phyloP scores from a whole-genome alignment of 2,888 invertebrate genomes.

The Kryphioiulus occultus region DNA sequence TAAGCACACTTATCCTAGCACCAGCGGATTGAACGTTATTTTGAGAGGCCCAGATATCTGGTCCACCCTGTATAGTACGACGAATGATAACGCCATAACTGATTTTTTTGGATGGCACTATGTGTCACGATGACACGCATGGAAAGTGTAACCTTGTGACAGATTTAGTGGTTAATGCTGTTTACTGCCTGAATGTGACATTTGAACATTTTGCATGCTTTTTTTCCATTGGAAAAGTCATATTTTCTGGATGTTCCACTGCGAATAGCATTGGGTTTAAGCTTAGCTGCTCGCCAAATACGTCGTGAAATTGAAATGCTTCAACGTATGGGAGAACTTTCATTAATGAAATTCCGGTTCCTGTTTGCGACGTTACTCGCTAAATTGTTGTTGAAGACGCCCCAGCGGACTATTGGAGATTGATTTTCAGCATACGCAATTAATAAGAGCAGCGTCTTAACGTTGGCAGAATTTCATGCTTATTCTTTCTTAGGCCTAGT shows the following conservation, averaged over 20 bases:
- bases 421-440: not conserved
- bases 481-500: not conserved
- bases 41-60: no score
- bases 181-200: not conserved
- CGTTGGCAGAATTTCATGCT: not conserved
- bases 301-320: not conserved
- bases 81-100: not conserved
- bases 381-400: not conserved
- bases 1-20: no score
- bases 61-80: not conserved
- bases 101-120: not conserved
- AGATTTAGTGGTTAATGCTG: conserved; percentile 2
- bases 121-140: not conserved
- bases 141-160: not conserved
- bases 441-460: not conserved
- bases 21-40: no score
- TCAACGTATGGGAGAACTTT: not conserved
- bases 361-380: not conserved
- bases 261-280: not conserved
- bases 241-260: not conserved
- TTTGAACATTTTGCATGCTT: not conserved
- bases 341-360: not conserved
- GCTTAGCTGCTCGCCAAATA: not conserved
- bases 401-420: conserved; percentile 7
- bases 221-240: not conserved